These are phyloP conservation scores for Pristionchus japonicus DNA, from an alignment of 2,888 invertebrate genomes.

Conservation along the genomic window DNA sequence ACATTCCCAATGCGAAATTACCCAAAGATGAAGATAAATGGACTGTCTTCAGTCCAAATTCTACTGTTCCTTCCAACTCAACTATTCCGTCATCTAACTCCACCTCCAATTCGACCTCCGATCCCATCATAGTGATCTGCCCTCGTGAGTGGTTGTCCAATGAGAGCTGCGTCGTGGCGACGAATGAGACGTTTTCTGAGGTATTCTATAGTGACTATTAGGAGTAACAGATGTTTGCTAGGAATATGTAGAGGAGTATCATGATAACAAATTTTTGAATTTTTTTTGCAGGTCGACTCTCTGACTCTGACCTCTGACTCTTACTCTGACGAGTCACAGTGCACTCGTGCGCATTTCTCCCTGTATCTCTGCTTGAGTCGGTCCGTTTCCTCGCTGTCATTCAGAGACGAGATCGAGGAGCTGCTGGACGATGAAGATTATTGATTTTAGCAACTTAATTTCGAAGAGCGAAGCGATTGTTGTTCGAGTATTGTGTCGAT, in stretches of 20 bases:
- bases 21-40: not conserved
- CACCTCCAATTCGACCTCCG: not conserved
- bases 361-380: constrained; percentile 8
- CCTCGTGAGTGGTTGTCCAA: not conserved
- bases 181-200: not conserved
- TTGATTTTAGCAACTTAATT: no score
- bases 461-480: no score
- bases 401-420: not conserved
- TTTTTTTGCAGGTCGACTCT: no score
- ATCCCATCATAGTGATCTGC: not conserved
- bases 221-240: no score
- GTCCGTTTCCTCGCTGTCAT: no score
- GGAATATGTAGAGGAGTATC: no score
- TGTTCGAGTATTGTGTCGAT: no score
- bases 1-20: not conserved
- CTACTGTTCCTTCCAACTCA: not conserved
- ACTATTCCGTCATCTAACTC: not conserved
- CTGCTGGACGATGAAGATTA: not conserved
- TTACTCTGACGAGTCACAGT: not conserved
- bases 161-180: not conserved
- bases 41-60: not conserved
- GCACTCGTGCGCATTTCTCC: not conserved
- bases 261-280: no score
- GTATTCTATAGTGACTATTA: no score
- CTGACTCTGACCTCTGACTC: no score